Evolutionary conservation across 2,888 invertebrate species (phyloP).

Genomic region (Philonicus albiceps): DNA sequence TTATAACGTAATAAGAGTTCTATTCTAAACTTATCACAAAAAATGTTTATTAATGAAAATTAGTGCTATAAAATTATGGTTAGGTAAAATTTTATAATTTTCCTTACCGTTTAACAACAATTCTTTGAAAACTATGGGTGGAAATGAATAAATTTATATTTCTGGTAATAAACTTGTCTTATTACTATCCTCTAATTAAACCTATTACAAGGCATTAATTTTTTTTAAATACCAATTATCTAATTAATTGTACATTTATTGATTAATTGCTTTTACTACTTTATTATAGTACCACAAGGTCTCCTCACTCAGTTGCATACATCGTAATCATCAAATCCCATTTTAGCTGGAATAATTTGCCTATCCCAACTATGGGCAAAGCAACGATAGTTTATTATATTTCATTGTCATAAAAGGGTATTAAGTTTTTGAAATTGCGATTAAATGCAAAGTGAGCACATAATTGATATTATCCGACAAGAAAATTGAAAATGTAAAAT

Average conservation of each 20-base stretch:
- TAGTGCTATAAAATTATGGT: too few relatives aligned
- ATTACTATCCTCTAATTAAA: not conserved
- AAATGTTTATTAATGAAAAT: too few relatives aligned
- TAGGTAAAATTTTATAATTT: too few relatives aligned
- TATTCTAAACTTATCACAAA: too few relatives aligned
- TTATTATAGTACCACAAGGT: not conserved
- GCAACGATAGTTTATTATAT: not conserved
- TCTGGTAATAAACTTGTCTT: too few relatives aligned
- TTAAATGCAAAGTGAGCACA: not conserved
- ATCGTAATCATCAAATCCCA: not conserved
- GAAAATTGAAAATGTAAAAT: not conserved
- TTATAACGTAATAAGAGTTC: too few relatives aligned
- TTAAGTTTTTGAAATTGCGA: not conserved
- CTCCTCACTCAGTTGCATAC: not conserved
- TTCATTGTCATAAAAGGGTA: not conserved
- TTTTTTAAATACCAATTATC: not conserved
- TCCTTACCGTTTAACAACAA: too few relatives aligned
- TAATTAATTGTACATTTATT: not conserved
- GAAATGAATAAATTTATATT: not conserved
- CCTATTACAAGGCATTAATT: not conserved
- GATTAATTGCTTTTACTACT: not conserved
- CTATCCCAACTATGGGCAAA: not conserved
- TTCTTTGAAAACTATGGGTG: not conserved
- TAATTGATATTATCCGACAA: not conserved
- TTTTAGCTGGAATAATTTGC: not conserved